Evolutionary conservation across 2,113 vertebrate species (phyloP), one percentile per base, ranked within the genome.

Genomic region (Phylloscopus trochiloides): DNA sequence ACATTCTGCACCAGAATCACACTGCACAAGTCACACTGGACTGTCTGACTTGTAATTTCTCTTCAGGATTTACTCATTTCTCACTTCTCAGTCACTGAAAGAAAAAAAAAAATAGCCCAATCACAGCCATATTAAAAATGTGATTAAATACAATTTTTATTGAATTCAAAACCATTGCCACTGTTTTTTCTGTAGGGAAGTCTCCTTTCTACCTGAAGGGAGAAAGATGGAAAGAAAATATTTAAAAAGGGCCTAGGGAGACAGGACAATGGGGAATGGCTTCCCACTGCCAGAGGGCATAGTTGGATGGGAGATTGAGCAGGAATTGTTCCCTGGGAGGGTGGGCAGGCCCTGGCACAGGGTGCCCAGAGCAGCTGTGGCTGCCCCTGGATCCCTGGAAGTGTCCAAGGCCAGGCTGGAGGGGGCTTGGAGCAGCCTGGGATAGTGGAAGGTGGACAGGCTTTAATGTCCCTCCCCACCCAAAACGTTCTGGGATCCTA

Each of bases 381-480:
- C 67, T 80, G 76, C 51, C 52, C 67, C 86, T 85, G 71, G 31
- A 78, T 62, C 48, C 29, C 50, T 81, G 76, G 59, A 1, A 73
- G 68, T 66, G 68, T 0, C 28, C 86, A 51, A 73, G 38, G 45
- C 22, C 51, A 73, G 26, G 32, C 0, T 80, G 51, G 66, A 65
- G 0, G 1, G 29, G 40, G 42, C 20, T 55, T 6, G 74, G 67
- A 72, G 50, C 50, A 57, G 3, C 34, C 26, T 88, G 75, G 58
- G 31, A 17, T 0, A 4, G 17, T 28, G 66, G 50, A 0, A 57
- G 17, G 12, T 42, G 22, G 38, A 25, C 9, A 42, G 6, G 31
- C 3, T 63, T 48, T 62, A 3, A 40, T 4, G 9, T 31, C 9
- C 20, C 17, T 34, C 34, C 34, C 34, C 9, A 48, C 34, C 14